Percentiles rank a stretch among this genome's conserved stretches.
Conservation (phyloP, 2,888 invertebrate genomes). For the Netelia fuscicornis region DNA sequence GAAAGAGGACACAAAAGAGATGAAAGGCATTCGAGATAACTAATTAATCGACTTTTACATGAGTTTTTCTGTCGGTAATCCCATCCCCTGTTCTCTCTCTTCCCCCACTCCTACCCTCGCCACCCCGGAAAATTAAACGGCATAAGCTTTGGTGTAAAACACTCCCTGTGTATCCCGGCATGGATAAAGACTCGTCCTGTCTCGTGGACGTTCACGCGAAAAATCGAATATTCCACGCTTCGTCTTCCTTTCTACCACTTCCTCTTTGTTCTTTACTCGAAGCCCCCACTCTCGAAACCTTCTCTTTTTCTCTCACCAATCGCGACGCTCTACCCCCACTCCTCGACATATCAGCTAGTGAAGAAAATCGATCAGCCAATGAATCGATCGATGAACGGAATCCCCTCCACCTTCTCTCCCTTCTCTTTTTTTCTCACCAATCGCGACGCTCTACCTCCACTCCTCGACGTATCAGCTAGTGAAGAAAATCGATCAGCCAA, state of each 20-base stretch:
- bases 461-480: no score
- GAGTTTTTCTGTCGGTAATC: conserved; percentile 2
- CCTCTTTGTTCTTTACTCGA: conserved; percentile 3
- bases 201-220: conserved; percentile 18
- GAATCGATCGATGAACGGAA: no score
- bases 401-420: no score
- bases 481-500: no score
- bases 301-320: no score
- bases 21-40: conserved; percentile 44
- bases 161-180: neutral
- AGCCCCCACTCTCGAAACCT: neutral
- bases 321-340: no score
- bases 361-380: no score
- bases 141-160: neutral
- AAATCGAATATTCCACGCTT: conserved; percentile 27
- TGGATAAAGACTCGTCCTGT: conserved; percentile 26
- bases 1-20: neutral
- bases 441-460: no score
- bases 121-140: conserved; percentile 1
- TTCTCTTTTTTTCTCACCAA: no score
- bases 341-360: no score
- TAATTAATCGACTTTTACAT: conserved; percentile 43
- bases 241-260: neutral
- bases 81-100: conserved; percentile 29
- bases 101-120: neutral